phyloP scores from a whole-genome alignment of 2,113 vertebrate genomes.

The Pelusios castaneus region DNA sequence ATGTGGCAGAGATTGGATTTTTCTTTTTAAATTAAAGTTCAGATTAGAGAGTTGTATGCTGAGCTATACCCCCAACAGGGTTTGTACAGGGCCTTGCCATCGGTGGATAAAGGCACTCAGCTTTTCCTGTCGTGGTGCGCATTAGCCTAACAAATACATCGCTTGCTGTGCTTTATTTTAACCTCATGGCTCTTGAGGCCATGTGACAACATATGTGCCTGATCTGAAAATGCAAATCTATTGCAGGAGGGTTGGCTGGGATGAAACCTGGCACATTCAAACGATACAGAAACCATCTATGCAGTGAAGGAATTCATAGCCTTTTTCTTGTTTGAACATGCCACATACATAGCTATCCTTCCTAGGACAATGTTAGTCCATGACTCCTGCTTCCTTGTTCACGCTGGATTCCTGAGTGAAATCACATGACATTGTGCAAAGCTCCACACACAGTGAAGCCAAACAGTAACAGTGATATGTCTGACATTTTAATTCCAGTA shows the following conservation, averaged over 20 bases:
- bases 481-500: slow-evolving; percentile 23
- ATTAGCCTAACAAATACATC: accelerated
- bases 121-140: not conserved
- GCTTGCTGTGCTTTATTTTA: accelerated
- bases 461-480: not conserved
- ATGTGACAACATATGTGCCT: not conserved
- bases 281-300: not conserved
- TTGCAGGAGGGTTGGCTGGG: not conserved
- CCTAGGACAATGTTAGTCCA: not conserved
- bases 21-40: slow-evolving; percentile 44
- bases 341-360: accelerated
- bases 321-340: accelerated
- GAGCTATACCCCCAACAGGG: not conserved
- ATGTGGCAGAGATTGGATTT: not conserved
- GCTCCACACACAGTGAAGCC: not conserved
- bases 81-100: not conserved
- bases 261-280: not conserved
- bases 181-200: not conserved
- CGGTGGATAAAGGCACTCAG: not conserved
- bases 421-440: not conserved
- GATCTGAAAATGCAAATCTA: not conserved
- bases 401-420: accelerated
- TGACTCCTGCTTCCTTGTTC: accelerated
- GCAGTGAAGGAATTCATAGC: not conserved
- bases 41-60: not conserved